Base-by-base conservation (phyloP, 2,113 vertebrate species). In the Vireo altiloquus region DNA sequence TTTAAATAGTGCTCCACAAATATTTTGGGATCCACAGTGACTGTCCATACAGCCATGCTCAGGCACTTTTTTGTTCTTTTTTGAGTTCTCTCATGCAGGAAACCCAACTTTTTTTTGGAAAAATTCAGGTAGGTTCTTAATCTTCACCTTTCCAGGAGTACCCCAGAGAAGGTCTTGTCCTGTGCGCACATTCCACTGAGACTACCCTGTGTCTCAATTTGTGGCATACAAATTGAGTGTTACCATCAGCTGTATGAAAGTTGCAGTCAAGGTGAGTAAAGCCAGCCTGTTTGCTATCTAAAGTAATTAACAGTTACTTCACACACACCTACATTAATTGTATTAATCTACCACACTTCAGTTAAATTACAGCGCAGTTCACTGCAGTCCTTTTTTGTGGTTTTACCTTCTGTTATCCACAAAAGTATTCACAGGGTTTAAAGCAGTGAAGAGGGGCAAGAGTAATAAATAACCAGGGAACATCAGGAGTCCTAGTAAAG, bases 231-330 rank as follows among this genome's bases (percentile, higher is more conserved):
- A 52, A 28, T 30, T 54, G 24, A 90, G 9, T 35, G 31, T 52
- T 81, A 53, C 24, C 3, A 4, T 65, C 53, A 53, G 33, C 11
- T 50, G 20, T 13, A 59, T 3, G 5, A n/a, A 82, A 71, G 19
- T 16, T 72, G 20, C 37, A 31, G 13, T 52, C 53, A 90, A 18
- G 23, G 31, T 68, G n/a, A 40, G n/a, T 31, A 65, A 91, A 95
- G 63, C 2, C 53, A 89, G 53, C 23, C 53, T 79, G 35, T 72
- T 61, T 81, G 28, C 25, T 44, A 12, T 46, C 44, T 71, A 7
- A 72, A 84, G 53, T 46, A 69, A 87, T 72, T 42, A 69, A 40
- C 49, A 94, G n/a, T 64, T 93, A 81, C 54, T 89, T 83, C 60
- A 66, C 35, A 83, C 33, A 49, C 15, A 53, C 49, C 46, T 60